Conservation (phyloP, 1,140 invertebrate genomes). For the Saccostrea glomerata region DNA sequence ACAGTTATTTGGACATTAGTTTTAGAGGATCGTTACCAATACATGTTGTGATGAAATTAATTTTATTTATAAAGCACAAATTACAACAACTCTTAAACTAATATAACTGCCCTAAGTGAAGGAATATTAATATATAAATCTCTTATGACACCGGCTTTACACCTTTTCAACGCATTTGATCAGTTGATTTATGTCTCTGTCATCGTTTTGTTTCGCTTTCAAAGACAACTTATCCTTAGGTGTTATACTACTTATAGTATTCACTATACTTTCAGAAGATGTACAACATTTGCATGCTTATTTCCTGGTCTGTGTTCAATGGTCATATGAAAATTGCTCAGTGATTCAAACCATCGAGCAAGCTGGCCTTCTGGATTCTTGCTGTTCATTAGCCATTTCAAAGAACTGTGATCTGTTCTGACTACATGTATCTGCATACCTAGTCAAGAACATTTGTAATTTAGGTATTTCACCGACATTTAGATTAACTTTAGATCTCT, state of each 20-base stretch:
- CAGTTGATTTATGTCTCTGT: conserved; percentile 9
- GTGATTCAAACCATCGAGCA: conserved; percentile 63
- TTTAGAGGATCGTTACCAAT: no score
- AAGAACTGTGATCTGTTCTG: conserved; percentile 25
- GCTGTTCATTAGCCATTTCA: conserved; percentile 31
- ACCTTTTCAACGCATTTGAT: background rate
- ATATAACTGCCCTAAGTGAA: no score
- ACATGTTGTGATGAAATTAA: no score
- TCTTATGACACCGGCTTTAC: background rate
- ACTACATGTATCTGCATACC: background rate
- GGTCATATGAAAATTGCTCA: conserved; percentile 61
- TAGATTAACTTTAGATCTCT: background rate
- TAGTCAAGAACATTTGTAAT: background rate
- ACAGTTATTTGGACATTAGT: no score
- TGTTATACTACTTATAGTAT: background rate
- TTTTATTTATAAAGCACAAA: no score
- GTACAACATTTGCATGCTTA: conserved; percentile 54
- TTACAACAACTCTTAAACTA: no score
- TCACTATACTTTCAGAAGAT: background rate
- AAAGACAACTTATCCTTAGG: background rate
- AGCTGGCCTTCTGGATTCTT: conserved; percentile 33
- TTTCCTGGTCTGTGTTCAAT: conserved; percentile 61
- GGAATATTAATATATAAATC: no score
- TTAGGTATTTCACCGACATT: background rate
- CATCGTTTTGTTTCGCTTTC: background rate